Conservation (phyloP, 2,113 vertebrate species). For the Mormyrus lacerda region DNA sequence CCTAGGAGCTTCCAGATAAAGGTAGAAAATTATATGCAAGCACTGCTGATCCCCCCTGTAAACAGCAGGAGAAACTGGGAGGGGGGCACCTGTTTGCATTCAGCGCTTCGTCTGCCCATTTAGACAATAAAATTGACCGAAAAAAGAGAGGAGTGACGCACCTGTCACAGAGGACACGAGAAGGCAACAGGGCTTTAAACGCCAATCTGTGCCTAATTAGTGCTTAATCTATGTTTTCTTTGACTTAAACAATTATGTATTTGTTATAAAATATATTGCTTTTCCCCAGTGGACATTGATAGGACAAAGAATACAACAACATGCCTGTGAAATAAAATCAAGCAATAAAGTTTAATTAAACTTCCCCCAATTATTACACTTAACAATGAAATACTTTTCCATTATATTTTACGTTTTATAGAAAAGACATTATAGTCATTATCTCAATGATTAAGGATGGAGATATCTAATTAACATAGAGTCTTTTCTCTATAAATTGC, state of each 20-base stretch:
- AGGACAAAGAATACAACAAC: not conserved
- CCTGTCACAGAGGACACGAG: not conserved
- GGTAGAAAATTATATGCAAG: not conserved
- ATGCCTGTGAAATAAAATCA: constrained; percentile 41
- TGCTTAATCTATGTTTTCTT: not conserved
- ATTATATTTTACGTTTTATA: constrained; percentile 46
- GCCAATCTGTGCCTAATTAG: not conserved
- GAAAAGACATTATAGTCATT: constrained; percentile 59
- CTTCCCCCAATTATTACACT: constrained; percentile 47
- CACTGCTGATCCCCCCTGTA: not conserved
- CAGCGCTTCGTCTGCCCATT: not conserved
- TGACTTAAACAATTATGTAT: not conserved
- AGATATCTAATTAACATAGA: constrained; percentile 53
- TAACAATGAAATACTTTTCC: constrained; percentile 42
- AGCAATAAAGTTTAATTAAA: constrained; percentile 43
- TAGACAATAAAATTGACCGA: not conserved
- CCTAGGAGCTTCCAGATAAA: not conserved
- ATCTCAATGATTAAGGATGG: constrained; percentile 40
- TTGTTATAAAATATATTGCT: not conserved
- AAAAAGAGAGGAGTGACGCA: not conserved
- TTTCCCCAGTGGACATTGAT: not conserved
- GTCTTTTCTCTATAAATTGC: not conserved
- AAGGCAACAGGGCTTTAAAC: not conserved
- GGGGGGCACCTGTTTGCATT: not conserved
- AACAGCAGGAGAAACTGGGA: not conserved